Base-by-base conservation (phyloP, 2,113 vertebrate genomes). In the Apteryx owenii region DNA sequence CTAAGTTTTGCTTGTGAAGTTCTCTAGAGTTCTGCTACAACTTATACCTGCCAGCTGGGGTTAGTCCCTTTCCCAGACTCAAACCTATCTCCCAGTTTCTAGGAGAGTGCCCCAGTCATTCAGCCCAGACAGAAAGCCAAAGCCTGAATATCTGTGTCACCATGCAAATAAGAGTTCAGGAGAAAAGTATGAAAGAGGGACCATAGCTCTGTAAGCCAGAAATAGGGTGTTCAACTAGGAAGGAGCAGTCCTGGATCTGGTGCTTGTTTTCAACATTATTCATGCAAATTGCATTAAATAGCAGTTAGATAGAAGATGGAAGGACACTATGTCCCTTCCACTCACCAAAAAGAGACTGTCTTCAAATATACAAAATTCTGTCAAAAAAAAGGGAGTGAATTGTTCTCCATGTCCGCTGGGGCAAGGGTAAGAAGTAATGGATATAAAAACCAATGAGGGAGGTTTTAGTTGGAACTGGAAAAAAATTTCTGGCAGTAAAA, bases 1-100 rank as follows among this genome's bases (percentile, higher is more conserved):
- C 66, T 92, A n/a, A 1, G 0, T 94, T 16, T 33, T 77, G 53
- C 48, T 29, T 61, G 38, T 6, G 4, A 91, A 0, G 0, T 44
- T 60, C 48, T 58, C 26, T 66, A 65, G 36, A 26, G 50, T 53
- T 90, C 58, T 85, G 48, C 29, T 12, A 53, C 38, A 0, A 1
- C 6, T 3, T 1, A 1, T n/a, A 12, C 58, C 56, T 66, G 54
- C 28, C 73, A 83, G 48, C 9, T 1, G 1, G 6, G 1, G 0
- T 58, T 61, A 73, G 48, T 33, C 48, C 53, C 19, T 23, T 42
- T 22, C 1, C 40, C 42, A 36, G 29, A 38, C 19, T 18, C 54
- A 80, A 36, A 1, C 12, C 44, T 11, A 68, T 1, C 9, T 9
- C 15, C 9, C 2, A 4, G 9, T 16, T 92, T 28, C 21, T 3